A percentile compares a stretch with the other conserved stretches of the same genome.
These are phyloP conservation scores for Plutella xylostella DNA, from an alignment of 2,888 invertebrate genomes.

Conservation along the genomic window DNA sequence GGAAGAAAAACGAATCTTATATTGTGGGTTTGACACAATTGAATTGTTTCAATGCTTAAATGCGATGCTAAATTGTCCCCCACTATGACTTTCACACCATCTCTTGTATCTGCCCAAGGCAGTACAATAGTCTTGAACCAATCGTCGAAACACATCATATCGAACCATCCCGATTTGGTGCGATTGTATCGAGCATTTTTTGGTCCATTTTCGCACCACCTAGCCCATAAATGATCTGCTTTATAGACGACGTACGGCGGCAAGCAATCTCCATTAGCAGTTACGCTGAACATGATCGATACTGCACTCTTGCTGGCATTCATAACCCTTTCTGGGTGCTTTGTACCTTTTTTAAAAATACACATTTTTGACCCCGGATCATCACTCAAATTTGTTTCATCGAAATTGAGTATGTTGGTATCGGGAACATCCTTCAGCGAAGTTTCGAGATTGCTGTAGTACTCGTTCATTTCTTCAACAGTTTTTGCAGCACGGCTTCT, in stretches of 20 bases:
- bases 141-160: constrained; percentile 27
- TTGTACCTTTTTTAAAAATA: constrained; percentile 24
- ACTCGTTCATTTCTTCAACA: neutral
- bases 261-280: constrained; percentile 31
- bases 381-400: constrained; percentile 9
- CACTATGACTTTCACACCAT: constrained; percentile 30
- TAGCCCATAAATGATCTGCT: constrained; percentile 30
- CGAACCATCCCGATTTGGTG: constrained; percentile 36
- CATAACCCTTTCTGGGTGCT: constrained; percentile 33
- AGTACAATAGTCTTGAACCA: constrained; percentile 24
- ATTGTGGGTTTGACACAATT: constrained; percentile 27
- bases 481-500: neutral
- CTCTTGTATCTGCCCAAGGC: constrained; percentile 20
- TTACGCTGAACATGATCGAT: constrained; percentile 36
- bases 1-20: constrained; percentile 34
- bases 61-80: constrained; percentile 37
- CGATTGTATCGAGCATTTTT: constrained; percentile 31
- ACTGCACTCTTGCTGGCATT: constrained; percentile 29
- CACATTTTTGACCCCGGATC: constrained; percentile 18
- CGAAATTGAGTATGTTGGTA: constrained; percentile 6
- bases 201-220: constrained; percentile 40
- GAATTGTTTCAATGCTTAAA: constrained; percentile 23
- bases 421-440: neutral
- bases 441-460: neutral
- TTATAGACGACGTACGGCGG: constrained; percentile 45